Base-by-base conservation (phyloP, 2,797 vertebrate genomes). In the Aythya fuligula region DNA sequence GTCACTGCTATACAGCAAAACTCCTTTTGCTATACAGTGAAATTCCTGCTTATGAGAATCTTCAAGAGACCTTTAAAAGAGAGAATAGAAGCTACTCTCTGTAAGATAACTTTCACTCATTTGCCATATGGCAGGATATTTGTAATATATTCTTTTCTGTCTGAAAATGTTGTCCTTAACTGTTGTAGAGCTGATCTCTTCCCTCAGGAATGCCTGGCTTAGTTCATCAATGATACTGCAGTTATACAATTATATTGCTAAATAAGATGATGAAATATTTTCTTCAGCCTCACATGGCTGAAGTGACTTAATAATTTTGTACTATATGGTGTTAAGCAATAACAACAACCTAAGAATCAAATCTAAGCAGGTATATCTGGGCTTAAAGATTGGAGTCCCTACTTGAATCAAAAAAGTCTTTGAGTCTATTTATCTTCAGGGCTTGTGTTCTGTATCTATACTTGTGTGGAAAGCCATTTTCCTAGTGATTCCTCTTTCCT, bases 391-490 rank as follows among this genome's bases (percentile, higher is more conserved):
- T 38, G 28, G 62, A 85, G 22, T 5, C 4, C 7, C 19, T 58
- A 17, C 17, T 1, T 43, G 49, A 80, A 83, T 30, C 0, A 28
- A 83, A 77, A 13, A 58, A 30, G 0, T 36, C 11, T 67, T 41
- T 24, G 24, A 62, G 9, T 36, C 5, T 62, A 2, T 20, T 36
- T 21, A 69, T 62, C 21, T 65, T n/a, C 38, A 56, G 54, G 8
- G 9, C 30, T 94, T 2, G 0, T 72, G 56, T 14, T 57, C n/a
- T 65, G 9, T 22, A 19, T 1, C 0, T 32, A 6, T 39, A 11
- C 17, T 41, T 70, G 56, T 69, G 69, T 3, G 22, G 14, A 84
- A 45, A 13, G 32, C 13, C 41, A 4, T 85, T 82, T 81, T 85
- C 70, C 66, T 41, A 21, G 41, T 4, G 39, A 85, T 74, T 58